Evolutionary conservation across 2,888 invertebrate genomes (phyloP), one percentile per base, ranked within the genome.

Genomic region (Papilio demoleus): DNA sequence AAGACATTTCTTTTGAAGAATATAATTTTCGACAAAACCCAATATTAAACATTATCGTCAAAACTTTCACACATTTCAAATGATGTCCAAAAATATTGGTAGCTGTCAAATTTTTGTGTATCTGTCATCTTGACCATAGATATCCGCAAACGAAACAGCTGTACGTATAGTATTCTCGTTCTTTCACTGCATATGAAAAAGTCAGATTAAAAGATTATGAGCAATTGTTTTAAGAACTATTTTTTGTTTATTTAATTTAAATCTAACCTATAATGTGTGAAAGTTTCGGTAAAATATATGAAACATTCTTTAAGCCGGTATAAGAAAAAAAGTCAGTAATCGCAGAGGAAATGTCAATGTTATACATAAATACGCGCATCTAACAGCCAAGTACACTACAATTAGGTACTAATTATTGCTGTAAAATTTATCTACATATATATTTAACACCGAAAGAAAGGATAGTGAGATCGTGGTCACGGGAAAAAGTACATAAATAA

Each of bases 321-420:
- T 24, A 42, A 22, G 77, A 76, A 74, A 81, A 79, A 73, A 76
- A n/a, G n/a, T n/a, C n/a, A n/a, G n/a, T 27, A 76, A 80, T 78
- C 79, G 78, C 81, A 82, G 83, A 81, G 76, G 79, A 86, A 84
- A 85, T 85, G 86, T 83, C 78, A 86, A 81, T 90, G 90, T 90
- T 88, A 90, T 91, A 90, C 90, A 79, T 78, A 86, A 85, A 86
- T 83, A 87, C 81, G 84, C 79, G 14, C 88, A 83, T 87, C 90
- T 91, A 91, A 88, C 85, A 88, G 89, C 89, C 83, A 88, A 85
- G 77, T 81, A 84, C 53, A 27, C 89, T 89, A 90, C 87, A 77
- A 82, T 89, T 90, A 90, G 80, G 76, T 86, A 88, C 89, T 90
- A 91, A 88, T 92, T 92, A 92, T 92, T 92, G 92, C 92, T 92